Conservation (phyloP, 2,888 invertebrate species). For the Odontocerum albicorne region DNA sequence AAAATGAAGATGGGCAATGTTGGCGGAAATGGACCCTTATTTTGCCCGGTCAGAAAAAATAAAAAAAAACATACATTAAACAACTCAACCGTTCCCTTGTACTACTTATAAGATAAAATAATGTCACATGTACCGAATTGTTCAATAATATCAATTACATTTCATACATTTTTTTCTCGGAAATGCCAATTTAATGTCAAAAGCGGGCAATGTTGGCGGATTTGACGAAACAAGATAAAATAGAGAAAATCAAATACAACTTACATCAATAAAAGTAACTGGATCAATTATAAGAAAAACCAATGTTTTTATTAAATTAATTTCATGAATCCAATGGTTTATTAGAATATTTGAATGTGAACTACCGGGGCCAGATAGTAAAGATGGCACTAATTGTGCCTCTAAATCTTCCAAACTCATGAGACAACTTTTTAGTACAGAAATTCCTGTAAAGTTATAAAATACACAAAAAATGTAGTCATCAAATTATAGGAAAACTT, state of each 20-base stretch:
- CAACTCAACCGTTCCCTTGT: too few relatives aligned
- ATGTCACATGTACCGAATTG: neutral
- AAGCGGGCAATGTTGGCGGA: too few relatives aligned
- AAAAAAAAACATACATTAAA: too few relatives aligned
- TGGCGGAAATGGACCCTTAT: neutral
- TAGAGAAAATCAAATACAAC: slow-evolving; percentile 6
- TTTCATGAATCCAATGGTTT: slow-evolving; percentile 62
- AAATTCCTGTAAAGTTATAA: slow-evolving; percentile 61
- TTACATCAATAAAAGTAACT: slow-evolving; percentile 67
- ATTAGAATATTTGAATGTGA: slow-evolving; percentile 56
- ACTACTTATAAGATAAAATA: too few relatives aligned
- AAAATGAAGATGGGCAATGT: too few relatives aligned
- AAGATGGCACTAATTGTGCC: slow-evolving; percentile 65
- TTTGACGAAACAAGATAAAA: neutral
- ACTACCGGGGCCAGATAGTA: slow-evolving; percentile 55
- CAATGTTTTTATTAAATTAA: slow-evolving; percentile 56
- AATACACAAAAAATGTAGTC: too few relatives aligned
- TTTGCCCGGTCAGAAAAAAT: too few relatives aligned
- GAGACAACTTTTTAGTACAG: slow-evolving; percentile 63
- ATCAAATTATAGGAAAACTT: slow-evolving; percentile 51
- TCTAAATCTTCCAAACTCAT: slow-evolving; percentile 70
- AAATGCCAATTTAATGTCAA: too few relatives aligned
- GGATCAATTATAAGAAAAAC: slow-evolving; percentile 71
- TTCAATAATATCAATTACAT: too few relatives aligned
- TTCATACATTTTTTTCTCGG: too few relatives aligned